Conservation (phyloP, 1,140 invertebrate genomes). For the Conopomorpha cramerella region DNA sequence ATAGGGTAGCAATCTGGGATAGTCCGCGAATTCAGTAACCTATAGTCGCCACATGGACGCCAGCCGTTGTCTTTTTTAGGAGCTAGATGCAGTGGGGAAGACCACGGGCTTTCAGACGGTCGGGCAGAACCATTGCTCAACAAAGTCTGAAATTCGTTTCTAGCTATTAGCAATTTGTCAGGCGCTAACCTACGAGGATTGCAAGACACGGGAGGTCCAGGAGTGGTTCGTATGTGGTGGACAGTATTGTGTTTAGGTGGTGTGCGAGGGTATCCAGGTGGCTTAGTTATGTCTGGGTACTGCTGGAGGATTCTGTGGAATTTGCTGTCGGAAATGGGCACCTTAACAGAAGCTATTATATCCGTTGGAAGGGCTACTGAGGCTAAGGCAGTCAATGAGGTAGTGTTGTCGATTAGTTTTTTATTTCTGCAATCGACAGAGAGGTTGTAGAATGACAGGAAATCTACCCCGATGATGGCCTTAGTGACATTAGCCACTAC, state of each 20-base stretch:
- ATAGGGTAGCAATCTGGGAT: no score
- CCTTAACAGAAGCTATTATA: constrained; percentile 6
- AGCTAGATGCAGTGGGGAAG: no score
- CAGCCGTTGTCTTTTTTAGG: no score
- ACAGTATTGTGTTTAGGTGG: constrained; percentile 5
- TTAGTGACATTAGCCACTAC: neutral
- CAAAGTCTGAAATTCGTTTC: neutral
- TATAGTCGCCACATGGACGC: no score
- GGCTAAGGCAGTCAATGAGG: neutral
- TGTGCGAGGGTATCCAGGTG: neutral
- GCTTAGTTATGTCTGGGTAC: constrained; percentile 3
- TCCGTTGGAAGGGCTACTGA: neutral
- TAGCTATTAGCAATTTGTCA: neutral
- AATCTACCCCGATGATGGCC: neutral
- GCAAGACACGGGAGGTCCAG: constrained; percentile 18
- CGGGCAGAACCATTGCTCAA: no score
- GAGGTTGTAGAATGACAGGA: neutral
- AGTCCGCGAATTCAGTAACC: no score
- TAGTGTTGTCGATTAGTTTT: neutral
- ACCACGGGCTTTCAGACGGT: no score
- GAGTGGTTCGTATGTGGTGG: constrained; percentile 13
- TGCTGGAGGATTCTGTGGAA: neutral
- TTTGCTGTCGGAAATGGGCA: neutral
- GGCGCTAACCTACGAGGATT: neutral
- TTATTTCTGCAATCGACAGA: neutral